phyloP scores from a whole-genome alignment of 2,113 vertebrate genomes.

The Oreamnos americanus region DNA sequence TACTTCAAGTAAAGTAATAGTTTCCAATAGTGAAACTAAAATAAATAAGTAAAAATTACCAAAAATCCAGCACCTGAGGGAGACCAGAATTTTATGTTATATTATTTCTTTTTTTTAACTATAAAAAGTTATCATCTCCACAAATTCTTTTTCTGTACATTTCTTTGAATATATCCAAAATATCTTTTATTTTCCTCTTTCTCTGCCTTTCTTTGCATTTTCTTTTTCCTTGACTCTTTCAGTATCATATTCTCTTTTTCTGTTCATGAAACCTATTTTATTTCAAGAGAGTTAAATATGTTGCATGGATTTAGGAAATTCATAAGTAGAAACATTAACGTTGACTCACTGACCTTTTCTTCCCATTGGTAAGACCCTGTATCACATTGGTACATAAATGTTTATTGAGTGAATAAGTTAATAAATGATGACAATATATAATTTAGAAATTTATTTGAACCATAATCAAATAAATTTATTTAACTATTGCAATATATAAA shows the following conservation, averaged over 20 bases:
- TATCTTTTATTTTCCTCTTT: neutral
- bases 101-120: neutral
- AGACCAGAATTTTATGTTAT: neutral
- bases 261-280: neutral
- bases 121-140: neutral
- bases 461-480: neutral
- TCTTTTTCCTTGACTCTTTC: neutral
- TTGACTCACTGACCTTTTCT: neutral
- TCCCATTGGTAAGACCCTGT: neutral
- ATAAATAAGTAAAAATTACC: neutral
- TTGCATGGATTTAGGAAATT: neutral
- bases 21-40: neutral
- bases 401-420: neutral
- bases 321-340: neutral
- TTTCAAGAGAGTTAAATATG: neutral
- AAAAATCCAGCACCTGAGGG: neutral
- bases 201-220: neutral
- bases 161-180: neutral
- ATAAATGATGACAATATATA: neutral
- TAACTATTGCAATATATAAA: neutral
- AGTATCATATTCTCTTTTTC: neutral
- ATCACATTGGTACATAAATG: neutral
- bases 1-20: neutral
- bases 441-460: neutral
- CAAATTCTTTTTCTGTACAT: neutral